A percentile compares a stretch with the other conserved stretches of the same genome.
phyloP scores from a whole-genome alignment of 2,113 vertebrate genomes.

The Elachura formosa region DNA sequence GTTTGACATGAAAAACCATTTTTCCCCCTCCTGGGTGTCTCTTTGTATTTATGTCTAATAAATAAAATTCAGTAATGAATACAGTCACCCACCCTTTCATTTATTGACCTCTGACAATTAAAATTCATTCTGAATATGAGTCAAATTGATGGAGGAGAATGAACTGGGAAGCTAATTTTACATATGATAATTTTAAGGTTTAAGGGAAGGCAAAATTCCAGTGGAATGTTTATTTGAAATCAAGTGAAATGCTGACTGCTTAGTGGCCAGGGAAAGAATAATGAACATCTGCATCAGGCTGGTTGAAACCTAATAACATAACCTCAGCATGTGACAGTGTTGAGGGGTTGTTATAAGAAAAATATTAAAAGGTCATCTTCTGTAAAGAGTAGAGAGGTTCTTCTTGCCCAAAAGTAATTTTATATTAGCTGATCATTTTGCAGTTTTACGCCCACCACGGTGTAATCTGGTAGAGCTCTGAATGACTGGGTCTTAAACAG shows the following conservation, averaged over 20 bases:
- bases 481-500: not conserved
- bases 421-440: not conserved
- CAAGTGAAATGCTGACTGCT: not conserved
- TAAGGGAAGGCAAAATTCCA: not conserved
- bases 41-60: not conserved
- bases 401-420: not conserved
- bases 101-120: constrained; percentile 1
- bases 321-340: not conserved
- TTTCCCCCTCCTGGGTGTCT: not conserved
- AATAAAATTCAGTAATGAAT: constrained; percentile 1
- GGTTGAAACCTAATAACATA: not conserved
- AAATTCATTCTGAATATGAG: not conserved
- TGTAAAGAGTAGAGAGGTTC: not conserved
- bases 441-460: not conserved
- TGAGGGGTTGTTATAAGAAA: not conserved
- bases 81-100: not conserved
- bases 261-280: not conserved
- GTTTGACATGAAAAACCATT: not conserved
- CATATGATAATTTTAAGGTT: not conserved
- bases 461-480: not conserved
- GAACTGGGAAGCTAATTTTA: not conserved
- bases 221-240: not conserved
- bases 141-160: not conserved
- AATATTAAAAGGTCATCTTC: not conserved
- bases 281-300: not conserved